Evolutionary conservation across 2,888 invertebrate genomes (phyloP).

Genomic region (Autographa pulchrina): DNA sequence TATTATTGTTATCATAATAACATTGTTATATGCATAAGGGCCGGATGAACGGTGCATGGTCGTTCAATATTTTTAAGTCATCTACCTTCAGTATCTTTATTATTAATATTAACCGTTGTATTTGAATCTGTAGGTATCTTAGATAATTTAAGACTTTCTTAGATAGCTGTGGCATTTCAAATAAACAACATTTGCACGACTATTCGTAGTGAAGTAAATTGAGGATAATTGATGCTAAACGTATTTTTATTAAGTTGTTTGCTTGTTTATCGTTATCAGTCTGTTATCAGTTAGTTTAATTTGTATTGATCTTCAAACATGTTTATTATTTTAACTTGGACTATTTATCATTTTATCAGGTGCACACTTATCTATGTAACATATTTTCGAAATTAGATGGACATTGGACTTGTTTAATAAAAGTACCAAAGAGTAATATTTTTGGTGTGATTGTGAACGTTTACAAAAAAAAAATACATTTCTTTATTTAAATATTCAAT

Average conservation of each 20-base stretch:
- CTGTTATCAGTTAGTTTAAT: conserved; percentile 1
- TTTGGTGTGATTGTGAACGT: too few relatives aligned
- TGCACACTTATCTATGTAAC: neutral
- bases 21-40: neutral
- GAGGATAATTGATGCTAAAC: conserved; percentile 3
- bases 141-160: neutral
- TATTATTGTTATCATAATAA: conserved; percentile 12
- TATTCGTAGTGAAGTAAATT: neutral
- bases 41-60: neutral
- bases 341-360: neutral
- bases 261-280: conserved; percentile 1
- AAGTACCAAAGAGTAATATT: too few relatives aligned
- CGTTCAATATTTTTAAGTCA: neutral
- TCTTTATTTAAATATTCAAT: too few relatives aligned
- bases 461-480: too few relatives aligned
- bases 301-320: conserved; percentile 5
- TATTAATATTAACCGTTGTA: neutral
- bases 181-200: neutral
- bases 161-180: neutral
- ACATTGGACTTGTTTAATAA: too few relatives aligned
- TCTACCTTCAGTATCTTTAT: neutral
- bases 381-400: neutral
- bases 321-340: conserved; percentile 3
- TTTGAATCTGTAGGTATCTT: neutral
- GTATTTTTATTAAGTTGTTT: neutral